phyloP scores from a whole-genome alignment of 2,888 invertebrate species.

The Silvanus unidentatus region DNA sequence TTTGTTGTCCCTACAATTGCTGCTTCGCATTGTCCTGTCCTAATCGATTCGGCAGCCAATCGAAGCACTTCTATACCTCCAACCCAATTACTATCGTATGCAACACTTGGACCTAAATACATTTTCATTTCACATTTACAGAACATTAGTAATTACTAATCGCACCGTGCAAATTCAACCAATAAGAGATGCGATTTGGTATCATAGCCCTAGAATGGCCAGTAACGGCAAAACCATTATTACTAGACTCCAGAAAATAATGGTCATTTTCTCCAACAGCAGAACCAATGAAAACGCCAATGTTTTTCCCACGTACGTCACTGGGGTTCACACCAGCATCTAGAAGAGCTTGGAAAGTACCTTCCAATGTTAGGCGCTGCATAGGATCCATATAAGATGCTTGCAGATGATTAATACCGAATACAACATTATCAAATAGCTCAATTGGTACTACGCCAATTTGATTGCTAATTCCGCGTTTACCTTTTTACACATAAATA shows the following conservation, averaged over 20 bases:
- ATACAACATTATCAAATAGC: conserved; percentile 46
- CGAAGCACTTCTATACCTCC: conserved; percentile 63
- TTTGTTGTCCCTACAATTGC: conserved; percentile 89
- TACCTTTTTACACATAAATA: conserved; percentile 28
- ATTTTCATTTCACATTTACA: no score
- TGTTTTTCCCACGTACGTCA: conserved; percentile 42
- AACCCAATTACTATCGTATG: conserved; percentile 62
- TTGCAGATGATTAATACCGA: conserved; percentile 48
- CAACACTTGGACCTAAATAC: conserved; percentile 50
- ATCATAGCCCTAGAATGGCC: conserved; percentile 89
- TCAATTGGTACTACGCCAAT: conserved; percentile 41
- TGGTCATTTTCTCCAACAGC: conserved; percentile 48
- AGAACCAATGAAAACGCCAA: conserved; percentile 46
- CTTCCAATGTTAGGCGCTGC: conserved; percentile 44
- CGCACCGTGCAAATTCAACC: conserved; percentile 76
- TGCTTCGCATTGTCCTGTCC: conserved; percentile 79
- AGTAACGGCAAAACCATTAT: conserved; percentile 60
- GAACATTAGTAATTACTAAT: background rate
- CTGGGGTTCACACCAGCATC: conserved; percentile 49
- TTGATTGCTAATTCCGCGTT: conserved; percentile 37
- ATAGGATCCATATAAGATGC: conserved; percentile 47
- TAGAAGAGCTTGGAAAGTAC: conserved; percentile 46
- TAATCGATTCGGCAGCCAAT: conserved; percentile 65
- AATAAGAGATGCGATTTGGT: conserved; percentile 88
- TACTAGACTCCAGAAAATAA: conserved; percentile 48